Percentiles rank a stretch among this genome's conserved stretches.
These are phyloP conservation scores for Tetragonisca angustula DNA, from an alignment of 2,888 invertebrate species.

Conservation along the genomic window DNA sequence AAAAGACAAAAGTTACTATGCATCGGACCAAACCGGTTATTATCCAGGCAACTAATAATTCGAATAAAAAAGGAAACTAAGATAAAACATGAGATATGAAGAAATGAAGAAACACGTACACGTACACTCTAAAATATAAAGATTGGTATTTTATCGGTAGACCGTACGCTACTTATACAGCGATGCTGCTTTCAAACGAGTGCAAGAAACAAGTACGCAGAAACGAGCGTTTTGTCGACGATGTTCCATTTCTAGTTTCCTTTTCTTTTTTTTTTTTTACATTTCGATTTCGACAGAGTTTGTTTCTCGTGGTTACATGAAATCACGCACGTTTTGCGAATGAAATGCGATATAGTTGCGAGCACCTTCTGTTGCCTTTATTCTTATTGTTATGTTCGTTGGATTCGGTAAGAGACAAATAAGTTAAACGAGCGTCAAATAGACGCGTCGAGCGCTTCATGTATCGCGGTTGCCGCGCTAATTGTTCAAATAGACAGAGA, in stretches of 20 bases:
- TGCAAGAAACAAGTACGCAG: neutral
- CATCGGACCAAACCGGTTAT: conserved; percentile 72
- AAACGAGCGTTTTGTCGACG: conserved; percentile 7
- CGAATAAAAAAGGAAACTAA: conserved; percentile 3
- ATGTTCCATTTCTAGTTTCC: neutral
- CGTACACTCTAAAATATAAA: too few species aligned
- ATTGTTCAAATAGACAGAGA: conserved; percentile 26
- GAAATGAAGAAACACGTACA: neutral
- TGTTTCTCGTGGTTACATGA: neutral
- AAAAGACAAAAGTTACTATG: conserved; percentile 38
- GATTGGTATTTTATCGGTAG: conserved; percentile 14
- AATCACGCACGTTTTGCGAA: neutral
- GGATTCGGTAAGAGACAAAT: neutral
- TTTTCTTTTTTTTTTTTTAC: neutral
- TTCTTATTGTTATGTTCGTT: conserved; percentile 8
- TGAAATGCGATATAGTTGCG: neutral
- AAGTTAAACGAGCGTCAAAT: conserved; percentile 14
- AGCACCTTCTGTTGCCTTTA: conserved; percentile 4
- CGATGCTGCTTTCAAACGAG: conserved; percentile 9
- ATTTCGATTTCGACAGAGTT: neutral
- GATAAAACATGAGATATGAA: neutral
- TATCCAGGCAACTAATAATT: conserved; percentile 26
- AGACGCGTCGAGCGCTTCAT: conserved; percentile 15
- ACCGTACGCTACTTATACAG: neutral
- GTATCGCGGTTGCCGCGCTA: conserved; percentile 16